Percentiles rank a stretch among this genome's conserved stretches.
Evolutionary conservation across 2,888 invertebrate species (phyloP).

Genomic region (Stenodera caucasica): DNA sequence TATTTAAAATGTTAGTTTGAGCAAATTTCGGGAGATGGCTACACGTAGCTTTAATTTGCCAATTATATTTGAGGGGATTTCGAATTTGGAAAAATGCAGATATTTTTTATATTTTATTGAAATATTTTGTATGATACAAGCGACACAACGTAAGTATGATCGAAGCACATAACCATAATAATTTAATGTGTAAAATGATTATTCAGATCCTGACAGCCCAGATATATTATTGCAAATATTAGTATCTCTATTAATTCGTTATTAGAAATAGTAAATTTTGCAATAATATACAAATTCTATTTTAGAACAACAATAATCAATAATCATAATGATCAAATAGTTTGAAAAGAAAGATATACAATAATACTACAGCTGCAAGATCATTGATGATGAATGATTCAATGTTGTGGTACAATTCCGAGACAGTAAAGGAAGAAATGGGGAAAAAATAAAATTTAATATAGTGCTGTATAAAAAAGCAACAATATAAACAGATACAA

Average conservation of each 20-base stretch:
- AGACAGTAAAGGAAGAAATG: neutral
- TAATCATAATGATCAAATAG: constrained; percentile 11
- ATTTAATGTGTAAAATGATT: constrained; percentile 47
- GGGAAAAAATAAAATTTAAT: constrained; percentile 13
- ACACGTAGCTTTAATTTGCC: neutral
- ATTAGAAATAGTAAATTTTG: constrained; percentile 14
- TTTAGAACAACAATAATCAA: constrained; percentile 16
- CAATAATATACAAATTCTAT: constrained; percentile 22
- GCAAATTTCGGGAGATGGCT: neutral
- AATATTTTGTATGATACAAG: constrained; percentile 55
- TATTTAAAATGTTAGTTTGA: neutral
- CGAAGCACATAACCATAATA: constrained; percentile 50
- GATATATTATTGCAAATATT: constrained; percentile 40
- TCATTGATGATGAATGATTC: constrained; percentile 9
- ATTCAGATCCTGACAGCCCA: constrained; percentile 38
- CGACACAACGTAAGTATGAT: constrained; percentile 55
- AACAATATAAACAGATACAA: constrained; percentile 41
- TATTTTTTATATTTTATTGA: constrained; percentile 47
- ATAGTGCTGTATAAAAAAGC: constrained; percentile 40
- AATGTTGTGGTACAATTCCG: constrained; percentile 13
- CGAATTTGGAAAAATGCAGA: no score
- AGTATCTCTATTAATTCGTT: no score
- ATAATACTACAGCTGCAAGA: constrained; percentile 11
- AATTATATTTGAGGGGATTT: no score
- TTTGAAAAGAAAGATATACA: neutral